Evolutionary conservation across 2,888 invertebrate species (phyloP).

Genomic region (Stomorhina lunata): DNA sequence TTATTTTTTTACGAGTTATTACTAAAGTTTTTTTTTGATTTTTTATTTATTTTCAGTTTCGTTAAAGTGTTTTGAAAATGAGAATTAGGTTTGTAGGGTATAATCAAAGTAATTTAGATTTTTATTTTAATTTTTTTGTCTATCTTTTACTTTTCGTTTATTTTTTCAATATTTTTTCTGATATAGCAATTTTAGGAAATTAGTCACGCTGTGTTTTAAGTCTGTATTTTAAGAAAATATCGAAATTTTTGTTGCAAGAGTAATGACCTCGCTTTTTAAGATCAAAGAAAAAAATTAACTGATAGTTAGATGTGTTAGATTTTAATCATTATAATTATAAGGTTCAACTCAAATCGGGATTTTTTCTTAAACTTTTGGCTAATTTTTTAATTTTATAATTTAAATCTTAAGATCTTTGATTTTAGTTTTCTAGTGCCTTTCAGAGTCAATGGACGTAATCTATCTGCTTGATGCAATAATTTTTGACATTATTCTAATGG

Average conservation of each 20-base stretch:
- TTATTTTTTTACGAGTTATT: neutral
- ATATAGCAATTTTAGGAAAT: slow-evolving; percentile 23
- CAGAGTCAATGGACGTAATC: neutral
- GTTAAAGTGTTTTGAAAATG: slow-evolving; percentile 36
- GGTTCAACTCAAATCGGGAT: too few relatives aligned
- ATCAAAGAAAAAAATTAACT: too few relatives aligned
- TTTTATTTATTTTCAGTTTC: neutral
- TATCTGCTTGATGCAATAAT: neutral
- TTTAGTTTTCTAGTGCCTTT: neutral
- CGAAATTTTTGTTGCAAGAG: slow-evolving; percentile 17
- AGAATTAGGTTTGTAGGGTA: slow-evolving; percentile 48
- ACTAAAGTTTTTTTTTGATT: neutral
- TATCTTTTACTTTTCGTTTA: too few relatives aligned
- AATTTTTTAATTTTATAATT: too few relatives aligned
- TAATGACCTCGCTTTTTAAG: slow-evolving; percentile 25
- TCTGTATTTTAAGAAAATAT: neutral
- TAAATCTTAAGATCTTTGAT: neutral
- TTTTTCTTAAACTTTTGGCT: too few relatives aligned
- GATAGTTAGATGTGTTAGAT: too few relatives aligned
- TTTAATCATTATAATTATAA: too few relatives aligned
- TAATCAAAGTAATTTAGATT: slow-evolving; percentile 49
- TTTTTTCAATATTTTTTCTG: neutral
- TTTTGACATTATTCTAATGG: neutral
- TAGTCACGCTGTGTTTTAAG: slow-evolving; percentile 8
- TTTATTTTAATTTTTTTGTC: too few relatives aligned